Percentiles rank a stretch among this genome's conserved stretches.
Conservation (phyloP, 2,888 invertebrate species). For the Erannis defoliaria region DNA sequence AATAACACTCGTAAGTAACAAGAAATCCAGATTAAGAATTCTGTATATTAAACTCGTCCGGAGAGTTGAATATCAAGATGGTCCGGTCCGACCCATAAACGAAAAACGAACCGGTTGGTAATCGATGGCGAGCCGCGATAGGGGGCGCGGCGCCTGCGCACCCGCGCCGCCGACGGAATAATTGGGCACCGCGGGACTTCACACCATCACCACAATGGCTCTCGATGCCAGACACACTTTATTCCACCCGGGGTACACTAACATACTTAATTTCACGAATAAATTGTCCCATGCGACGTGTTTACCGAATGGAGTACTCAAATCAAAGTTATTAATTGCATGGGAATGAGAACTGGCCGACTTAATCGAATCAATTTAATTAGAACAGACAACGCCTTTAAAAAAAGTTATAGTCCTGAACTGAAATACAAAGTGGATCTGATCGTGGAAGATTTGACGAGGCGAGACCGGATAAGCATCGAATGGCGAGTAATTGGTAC, state of each 20-base stretch:
- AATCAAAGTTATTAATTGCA: slow-evolving; percentile 71
- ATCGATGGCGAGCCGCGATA: slow-evolving; percentile 85
- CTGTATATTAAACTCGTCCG: slow-evolving; percentile 51
- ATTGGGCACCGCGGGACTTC: slow-evolving; percentile 85
- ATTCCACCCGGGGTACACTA: slow-evolving; percentile 48
- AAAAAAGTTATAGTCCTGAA: not conserved
- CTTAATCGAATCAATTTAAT: slow-evolving; percentile 62
- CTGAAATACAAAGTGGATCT: not conserved
- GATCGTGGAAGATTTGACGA: slow-evolving; percentile 23
- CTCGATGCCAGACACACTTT: slow-evolving; percentile 46
- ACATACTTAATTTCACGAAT: slow-evolving; percentile 62
- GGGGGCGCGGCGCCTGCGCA: slow-evolving; percentile 79
- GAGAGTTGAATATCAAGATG: slow-evolving; percentile 60
- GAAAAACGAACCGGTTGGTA: slow-evolving; percentile 80
- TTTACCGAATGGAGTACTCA: slow-evolving; percentile 62
- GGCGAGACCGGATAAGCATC: slow-evolving; percentile 16
- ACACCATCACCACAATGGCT: slow-evolving; percentile 70
- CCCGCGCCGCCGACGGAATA: slow-evolving; percentile 81
- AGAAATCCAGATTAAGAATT: slow-evolving; percentile 56
- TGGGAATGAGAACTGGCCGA: slow-evolving; percentile 63
- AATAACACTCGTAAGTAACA: slow-evolving; percentile 47
- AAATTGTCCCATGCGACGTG: slow-evolving; percentile 64
- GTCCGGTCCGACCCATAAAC: slow-evolving; percentile 72
- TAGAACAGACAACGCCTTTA: slow-evolving; percentile 42
- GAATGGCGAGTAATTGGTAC: slow-evolving; percentile 39